These are phyloP conservation scores for Orchesella flavescens DNA, from an alignment of 2,888 invertebrate genomes.

Conservation along the genomic window DNA sequence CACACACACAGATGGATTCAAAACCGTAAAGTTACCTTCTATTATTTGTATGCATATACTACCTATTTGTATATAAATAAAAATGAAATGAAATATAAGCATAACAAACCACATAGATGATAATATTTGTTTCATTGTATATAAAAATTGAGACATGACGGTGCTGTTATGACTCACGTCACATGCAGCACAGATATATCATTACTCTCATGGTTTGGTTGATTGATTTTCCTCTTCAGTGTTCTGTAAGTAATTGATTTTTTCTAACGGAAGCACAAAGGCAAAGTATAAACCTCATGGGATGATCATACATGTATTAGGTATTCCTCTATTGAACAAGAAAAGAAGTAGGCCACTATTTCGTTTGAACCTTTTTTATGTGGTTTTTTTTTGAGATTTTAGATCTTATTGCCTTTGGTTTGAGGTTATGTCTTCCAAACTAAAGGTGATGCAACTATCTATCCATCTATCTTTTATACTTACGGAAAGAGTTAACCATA, in stretches of 20 bases:
- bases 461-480: constrained; percentile 28
- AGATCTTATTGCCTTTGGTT: constrained; percentile 46
- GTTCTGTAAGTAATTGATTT: constrained; percentile 69
- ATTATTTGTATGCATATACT: too few species aligned
- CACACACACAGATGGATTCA: constrained; percentile 1
- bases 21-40: neutral
- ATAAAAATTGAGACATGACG: constrained; percentile 37
- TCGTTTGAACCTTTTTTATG: constrained; percentile 48
- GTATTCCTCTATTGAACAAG: constrained; percentile 63
- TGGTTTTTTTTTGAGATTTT: constrained; percentile 42
- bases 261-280: constrained; percentile 70
- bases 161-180: constrained; percentile 39
- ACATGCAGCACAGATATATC: constrained; percentile 53
- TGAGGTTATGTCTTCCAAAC: neutral
- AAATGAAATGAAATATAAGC: neutral
- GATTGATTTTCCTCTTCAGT: constrained; percentile 69
- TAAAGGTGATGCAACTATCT: constrained; percentile 42
- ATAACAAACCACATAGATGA: neutral
- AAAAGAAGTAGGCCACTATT: constrained; percentile 69
- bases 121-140: constrained; percentile 17
- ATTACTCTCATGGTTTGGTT: constrained; percentile 70
- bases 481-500: constrained; percentile 33
- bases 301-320: constrained; percentile 45
- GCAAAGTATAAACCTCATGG: constrained; percentile 50
- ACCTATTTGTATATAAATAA: neutral